A percentile compares a stretch with the other conserved stretches of the same genome.
Conservation (phyloP, 2,888 invertebrate species). For the Petrophora chlorosata region DNA sequence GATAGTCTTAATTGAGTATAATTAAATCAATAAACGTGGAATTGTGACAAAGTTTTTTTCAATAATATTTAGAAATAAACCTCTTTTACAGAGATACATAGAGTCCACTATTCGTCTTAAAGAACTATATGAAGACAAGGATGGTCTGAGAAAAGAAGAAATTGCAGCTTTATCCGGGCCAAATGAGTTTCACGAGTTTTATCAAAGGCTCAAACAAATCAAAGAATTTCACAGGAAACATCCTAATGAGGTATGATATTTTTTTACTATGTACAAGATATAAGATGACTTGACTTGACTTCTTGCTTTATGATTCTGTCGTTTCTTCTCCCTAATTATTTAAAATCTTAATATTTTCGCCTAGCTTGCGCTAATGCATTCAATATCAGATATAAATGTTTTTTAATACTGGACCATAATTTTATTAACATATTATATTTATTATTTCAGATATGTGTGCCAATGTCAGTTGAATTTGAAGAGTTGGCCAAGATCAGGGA, state of each 20-base stretch:
- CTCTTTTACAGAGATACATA: slow-evolving; percentile 85
- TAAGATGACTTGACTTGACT: no score
- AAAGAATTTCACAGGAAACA: slow-evolving; percentile 98
- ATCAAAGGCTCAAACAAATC: slow-evolving; percentile 95
- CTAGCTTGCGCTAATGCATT: no score
- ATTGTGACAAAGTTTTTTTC: no score
- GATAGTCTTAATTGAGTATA: no score
- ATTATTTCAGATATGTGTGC: slow-evolving; percentile 89
- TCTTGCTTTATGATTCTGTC: no score
- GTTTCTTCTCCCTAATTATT: no score
- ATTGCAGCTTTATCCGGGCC: slow-evolving; percentile 97
- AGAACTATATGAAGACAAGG: slow-evolving; percentile 98
- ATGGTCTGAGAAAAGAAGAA: slow-evolving; percentile 97
- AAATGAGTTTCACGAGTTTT: slow-evolving; percentile 99
- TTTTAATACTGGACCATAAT: background rate
- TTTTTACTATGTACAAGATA: no score
- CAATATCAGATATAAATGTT: no score
- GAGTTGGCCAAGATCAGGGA: slow-evolving; percentile 95
- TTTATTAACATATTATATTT: background rate
- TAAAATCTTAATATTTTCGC: no score
- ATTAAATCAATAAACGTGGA: no score
- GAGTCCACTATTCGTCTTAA: slow-evolving; percentile 91
- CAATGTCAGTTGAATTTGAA: slow-evolving; percentile 99
- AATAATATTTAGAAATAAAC: no score
- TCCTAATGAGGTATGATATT: slow-evolving; percentile 91